A percentile compares a stretch with the other conserved stretches of the same genome.
Evolutionary conservation across 64 coral and sea anemone genomes (phyloP).

Genomic region (Pocillopora damicornis): DNA sequence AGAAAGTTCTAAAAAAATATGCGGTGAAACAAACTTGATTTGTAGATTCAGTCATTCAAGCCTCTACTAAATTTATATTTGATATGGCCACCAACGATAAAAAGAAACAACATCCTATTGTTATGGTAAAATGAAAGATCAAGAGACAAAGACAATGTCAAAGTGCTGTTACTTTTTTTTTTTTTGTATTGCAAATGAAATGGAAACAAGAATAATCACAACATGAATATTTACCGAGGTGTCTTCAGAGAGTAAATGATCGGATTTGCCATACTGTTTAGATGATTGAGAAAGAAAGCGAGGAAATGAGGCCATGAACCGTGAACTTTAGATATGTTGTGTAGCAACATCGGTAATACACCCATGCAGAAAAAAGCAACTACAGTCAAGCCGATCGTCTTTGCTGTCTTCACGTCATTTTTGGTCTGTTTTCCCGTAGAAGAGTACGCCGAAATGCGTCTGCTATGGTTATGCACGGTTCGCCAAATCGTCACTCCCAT

Average conservation of each 20-base stretch:
- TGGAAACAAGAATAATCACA: not conserved
- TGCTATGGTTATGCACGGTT: conserved; percentile 26
- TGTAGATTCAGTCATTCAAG: too few species aligned
- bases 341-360: conserved; percentile 53
- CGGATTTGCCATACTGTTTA: conserved; percentile 68
- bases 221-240: not conserved
- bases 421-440: conserved; percentile 16
- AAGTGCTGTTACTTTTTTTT: not conserved
- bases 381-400: conserved; percentile 64
- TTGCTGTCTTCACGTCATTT: conserved; percentile 69
- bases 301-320: conserved; percentile 60
- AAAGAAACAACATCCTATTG: too few species aligned
- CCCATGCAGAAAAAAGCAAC: conserved; percentile 60
- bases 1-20: not conserved
- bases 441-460: conserved; percentile 19
- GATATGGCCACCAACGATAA: too few species aligned
- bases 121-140: too few species aligned
- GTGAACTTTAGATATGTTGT: conserved; percentile 59
- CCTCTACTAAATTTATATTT: too few species aligned
- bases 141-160: too few species aligned
- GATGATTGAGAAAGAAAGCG: conserved; percentile 55
- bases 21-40: not conserved
- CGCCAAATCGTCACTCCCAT: conserved; percentile 56
- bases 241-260: conserved; percentile 63
- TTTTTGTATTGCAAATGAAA: not conserved